phyloP scores from a whole-genome alignment of 2,113 vertebrate genomes.

The Gracilinanus agilis region DNA sequence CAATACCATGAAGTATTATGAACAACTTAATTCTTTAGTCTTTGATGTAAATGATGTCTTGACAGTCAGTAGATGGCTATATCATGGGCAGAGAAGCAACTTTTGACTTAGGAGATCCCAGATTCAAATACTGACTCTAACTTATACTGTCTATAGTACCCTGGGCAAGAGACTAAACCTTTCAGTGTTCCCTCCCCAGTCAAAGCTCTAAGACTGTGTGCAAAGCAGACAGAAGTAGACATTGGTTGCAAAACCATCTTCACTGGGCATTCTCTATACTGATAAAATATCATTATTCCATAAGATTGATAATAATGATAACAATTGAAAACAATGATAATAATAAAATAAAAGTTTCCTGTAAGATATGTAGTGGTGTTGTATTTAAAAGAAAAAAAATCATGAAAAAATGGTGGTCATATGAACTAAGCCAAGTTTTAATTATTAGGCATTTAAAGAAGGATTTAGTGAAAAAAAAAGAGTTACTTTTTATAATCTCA shows the following conservation, averaged over 20 bases:
- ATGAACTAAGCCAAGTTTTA: conserved; percentile 54
- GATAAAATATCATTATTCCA: neutral
- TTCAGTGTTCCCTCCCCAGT: neutral
- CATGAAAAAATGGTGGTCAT: neutral
- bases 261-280: neutral
- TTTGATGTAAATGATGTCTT: neutral
- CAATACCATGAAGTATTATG: neutral
- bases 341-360: neutral
- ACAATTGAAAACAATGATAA: no score
- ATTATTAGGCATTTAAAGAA: conserved; percentile 49
- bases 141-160: neutral
- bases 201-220: neutral
- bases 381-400: neutral
- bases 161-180: neutral
- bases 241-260: neutral
- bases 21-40: neutral
- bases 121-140: neutral
- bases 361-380: neutral
- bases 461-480: neutral
- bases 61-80: neutral
- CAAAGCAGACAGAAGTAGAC: neutral
- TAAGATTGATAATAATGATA: neutral
- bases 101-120: neutral
- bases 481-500: conserved; percentile 44
- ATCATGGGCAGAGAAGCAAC: neutral